These are phyloP conservation scores for Gasterosteus nipponicus DNA, from an alignment of 2,113 vertebrate genomes.

Conservation along the genomic window DNA sequence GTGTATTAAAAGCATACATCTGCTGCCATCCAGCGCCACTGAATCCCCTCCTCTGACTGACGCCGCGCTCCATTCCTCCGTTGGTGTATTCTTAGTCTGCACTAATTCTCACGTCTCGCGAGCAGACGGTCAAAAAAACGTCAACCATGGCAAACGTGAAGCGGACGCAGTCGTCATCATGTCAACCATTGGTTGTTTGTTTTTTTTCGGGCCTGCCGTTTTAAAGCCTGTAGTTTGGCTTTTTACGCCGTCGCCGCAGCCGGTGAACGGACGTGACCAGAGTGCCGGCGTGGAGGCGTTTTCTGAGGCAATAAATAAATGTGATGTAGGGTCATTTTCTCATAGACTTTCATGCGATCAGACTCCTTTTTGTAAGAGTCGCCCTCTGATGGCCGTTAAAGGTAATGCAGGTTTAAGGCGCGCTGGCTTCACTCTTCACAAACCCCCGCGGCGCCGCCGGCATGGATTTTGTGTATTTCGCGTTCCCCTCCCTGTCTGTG, in stretches of 20 bases:
- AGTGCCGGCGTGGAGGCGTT: too few relatives aligned
- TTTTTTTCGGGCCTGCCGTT: too few relatives aligned
- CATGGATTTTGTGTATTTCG: constrained; percentile 10
- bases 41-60: constrained; percentile 14
- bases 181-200: not conserved
- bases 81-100: not conserved
- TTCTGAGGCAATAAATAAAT: not conserved
- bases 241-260: too few relatives aligned
- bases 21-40: constrained; percentile 13
- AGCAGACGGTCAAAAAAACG: not conserved
- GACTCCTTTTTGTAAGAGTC: not conserved
- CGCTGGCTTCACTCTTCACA: too few relatives aligned
- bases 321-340: not conserved
- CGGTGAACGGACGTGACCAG: too few relatives aligned
- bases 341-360: not conserved
- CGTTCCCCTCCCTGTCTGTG: constrained; percentile 6
- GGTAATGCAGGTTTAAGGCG: not conserved
- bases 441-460: not conserved
- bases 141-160: not conserved
- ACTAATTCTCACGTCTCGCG: not conserved
- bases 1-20: constrained; percentile 34
- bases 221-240: too few relatives aligned
- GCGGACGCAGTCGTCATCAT: too few relatives aligned
- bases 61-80: too few relatives aligned
- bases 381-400: not conserved